Conservation (phyloP, 2,888 invertebrate genomes). For the Amiota communis region DNA sequence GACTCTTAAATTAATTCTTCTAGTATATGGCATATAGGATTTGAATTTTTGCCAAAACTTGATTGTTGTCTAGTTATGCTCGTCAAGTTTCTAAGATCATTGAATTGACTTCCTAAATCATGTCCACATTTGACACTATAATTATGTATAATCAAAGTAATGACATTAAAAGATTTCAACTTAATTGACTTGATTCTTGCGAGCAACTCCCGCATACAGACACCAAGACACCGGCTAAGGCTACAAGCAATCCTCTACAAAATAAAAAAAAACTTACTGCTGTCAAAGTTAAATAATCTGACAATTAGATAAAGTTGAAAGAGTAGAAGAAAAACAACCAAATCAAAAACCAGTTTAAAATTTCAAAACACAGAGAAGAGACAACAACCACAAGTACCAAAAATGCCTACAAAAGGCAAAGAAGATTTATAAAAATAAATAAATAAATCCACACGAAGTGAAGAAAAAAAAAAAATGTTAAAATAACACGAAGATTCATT, state of each 20-base stretch:
- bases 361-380: conserved; percentile 35
- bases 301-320: neutral
- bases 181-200: conserved; percentile 4
- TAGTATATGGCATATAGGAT: no score
- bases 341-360: conserved; percentile 34
- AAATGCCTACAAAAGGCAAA: conserved; percentile 31
- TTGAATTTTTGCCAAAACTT: no score
- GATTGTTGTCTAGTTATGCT: no score
- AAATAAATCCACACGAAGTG: conserved; percentile 7
- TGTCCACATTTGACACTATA: neutral
- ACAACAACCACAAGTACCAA: neutral
- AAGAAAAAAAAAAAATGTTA: conserved; percentile 21
- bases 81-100: no score
- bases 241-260: neutral
- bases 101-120: no score
- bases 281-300: conserved; percentile 6
- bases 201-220: conserved; percentile 12
- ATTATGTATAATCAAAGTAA: conserved; percentile 20
- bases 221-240: no score
- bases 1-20: no score
- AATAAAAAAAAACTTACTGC: neutral
- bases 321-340: neutral
- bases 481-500: conserved; percentile 26
- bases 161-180: conserved; percentile 14
- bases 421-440: conserved; percentile 9